These are phyloP conservation scores for Theonella swinhoei DNA, from an alignment of 37 sponge, comb jelly and placozoan species.

Conservation along the genomic window DNA sequence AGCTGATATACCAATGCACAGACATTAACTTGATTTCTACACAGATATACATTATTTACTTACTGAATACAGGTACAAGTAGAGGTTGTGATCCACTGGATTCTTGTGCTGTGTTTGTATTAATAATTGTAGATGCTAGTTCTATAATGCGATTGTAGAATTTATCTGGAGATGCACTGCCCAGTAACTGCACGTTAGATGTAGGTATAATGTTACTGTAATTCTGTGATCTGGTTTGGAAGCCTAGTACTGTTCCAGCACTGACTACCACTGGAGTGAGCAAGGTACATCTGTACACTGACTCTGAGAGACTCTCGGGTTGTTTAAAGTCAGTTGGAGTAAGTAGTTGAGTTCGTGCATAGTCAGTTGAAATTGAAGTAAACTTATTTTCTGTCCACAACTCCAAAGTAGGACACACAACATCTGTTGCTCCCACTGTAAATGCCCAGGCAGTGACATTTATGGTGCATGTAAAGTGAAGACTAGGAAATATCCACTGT, in stretches of 20 bases:
- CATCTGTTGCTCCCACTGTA: not conserved
- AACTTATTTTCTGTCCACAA: not conserved
- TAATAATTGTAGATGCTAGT: not conserved
- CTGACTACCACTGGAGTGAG: not conserved
- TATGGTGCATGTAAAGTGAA: conserved; percentile 19
- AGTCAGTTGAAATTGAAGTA: not conserved
- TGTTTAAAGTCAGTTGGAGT: not conserved
- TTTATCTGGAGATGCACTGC: not conserved
- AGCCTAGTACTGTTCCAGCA: not conserved
- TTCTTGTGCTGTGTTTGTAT: not conserved
- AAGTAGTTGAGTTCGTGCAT: too few species aligned
- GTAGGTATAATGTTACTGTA: not conserved
- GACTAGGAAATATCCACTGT: conserved; percentile 40
- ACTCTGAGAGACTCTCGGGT: not conserved
- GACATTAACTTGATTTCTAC: too few species aligned
- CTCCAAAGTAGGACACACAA: not conserved
- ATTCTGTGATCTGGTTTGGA: not conserved
- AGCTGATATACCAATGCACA: too few species aligned
- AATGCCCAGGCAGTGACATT: conserved; percentile 30
- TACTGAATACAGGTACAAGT: not conserved
- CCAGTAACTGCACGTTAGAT: not conserved
- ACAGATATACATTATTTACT: too few species aligned
- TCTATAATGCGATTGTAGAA: not conserved
- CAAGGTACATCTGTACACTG: not conserved
- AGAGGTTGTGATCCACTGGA: not conserved